phyloP scores from a whole-genome alignment of 2,888 invertebrate species.

The Chymomyza amoena region DNA sequence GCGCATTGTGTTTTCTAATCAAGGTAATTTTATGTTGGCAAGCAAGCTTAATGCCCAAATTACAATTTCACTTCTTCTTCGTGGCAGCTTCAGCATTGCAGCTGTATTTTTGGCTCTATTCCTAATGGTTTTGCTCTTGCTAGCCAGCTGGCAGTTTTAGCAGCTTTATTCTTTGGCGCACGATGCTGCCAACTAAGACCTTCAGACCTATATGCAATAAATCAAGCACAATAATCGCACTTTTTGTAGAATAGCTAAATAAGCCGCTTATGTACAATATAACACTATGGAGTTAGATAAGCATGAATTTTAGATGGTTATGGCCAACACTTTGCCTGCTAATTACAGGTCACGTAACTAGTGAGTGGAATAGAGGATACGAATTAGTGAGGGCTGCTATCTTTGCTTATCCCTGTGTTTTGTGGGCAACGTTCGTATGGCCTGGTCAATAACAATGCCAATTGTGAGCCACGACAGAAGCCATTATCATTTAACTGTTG shows the following conservation, averaged over 20 bases:
- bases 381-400: not conserved
- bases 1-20: constrained; percentile 67
- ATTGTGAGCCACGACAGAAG: constrained; percentile 58
- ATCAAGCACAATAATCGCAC: not conserved
- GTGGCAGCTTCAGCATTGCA: constrained; percentile 1
- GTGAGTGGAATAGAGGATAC: not conserved
- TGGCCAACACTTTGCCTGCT: not conserved
- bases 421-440: not conserved
- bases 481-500: constrained; percentile 53
- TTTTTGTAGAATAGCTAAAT: not conserved
- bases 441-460: constrained; percentile 35
- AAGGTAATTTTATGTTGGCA: constrained; percentile 68
- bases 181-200: not conserved
- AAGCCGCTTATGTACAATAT: not conserved
- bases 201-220: not conserved
- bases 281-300: not conserved
- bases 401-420: not conserved
- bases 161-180: not conserved
- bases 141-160: constrained; percentile 5
- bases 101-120: constrained; percentile 22
- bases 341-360: not conserved
- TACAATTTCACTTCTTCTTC: constrained; percentile 63
- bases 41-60: constrained; percentile 68
- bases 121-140: not conserved
- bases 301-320: not conserved